Percentiles rank a stretch among this genome's conserved stretches.
These are phyloP conservation scores for Sebastes matsubarae DNA, from an alignment of 2,797 vertebrate genomes.

Conservation along the genomic window DNA sequence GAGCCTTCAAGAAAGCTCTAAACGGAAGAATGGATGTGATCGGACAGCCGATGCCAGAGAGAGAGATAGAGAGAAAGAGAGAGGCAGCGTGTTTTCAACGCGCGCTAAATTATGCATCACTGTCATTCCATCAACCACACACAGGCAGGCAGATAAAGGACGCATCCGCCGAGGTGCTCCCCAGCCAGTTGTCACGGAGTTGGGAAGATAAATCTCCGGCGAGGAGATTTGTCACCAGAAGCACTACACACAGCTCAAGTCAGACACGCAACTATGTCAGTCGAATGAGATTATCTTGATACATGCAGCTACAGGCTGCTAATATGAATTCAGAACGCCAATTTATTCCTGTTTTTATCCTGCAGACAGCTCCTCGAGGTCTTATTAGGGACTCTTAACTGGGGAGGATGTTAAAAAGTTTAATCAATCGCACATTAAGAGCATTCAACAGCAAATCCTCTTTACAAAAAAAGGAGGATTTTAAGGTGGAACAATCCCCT, in stretches of 20 bases:
- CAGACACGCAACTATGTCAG: slow-evolving; percentile 68
- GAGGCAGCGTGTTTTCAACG: slow-evolving; percentile 66
- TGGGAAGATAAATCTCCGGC: slow-evolving; percentile 74
- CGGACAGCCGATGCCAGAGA: slow-evolving; percentile 69
- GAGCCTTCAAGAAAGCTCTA: slow-evolving; percentile 43
- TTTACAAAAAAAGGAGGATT: neutral
- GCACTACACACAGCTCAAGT: slow-evolving; percentile 63
- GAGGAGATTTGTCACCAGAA: slow-evolving; percentile 71
- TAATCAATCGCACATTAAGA: neutral
- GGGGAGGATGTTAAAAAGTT: neutral
- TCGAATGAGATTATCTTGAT: slow-evolving; percentile 64
- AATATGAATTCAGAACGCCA: slow-evolving; percentile 42
- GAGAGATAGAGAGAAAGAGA: neutral
- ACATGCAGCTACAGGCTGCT: slow-evolving; percentile 58
- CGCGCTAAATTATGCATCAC: slow-evolving; percentile 83
- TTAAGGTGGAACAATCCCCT: neutral
- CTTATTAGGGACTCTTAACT: neutral
- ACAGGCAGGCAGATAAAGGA: slow-evolving; percentile 76
- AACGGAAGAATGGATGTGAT: slow-evolving; percentile 67
- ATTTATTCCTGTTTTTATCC: slow-evolving; percentile 43
- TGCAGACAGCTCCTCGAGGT: slow-evolving; percentile 18
- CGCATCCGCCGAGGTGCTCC: slow-evolving; percentile 75
- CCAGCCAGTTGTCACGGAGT: slow-evolving; percentile 73
- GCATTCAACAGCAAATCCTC: neutral
- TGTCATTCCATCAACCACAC: slow-evolving; percentile 80